Percentiles rank a stretch among this genome's conserved stretches.
Evolutionary conservation across 2,797 vertebrate genomes (phyloP).

Genomic region (Clarias fuscus): DNA sequence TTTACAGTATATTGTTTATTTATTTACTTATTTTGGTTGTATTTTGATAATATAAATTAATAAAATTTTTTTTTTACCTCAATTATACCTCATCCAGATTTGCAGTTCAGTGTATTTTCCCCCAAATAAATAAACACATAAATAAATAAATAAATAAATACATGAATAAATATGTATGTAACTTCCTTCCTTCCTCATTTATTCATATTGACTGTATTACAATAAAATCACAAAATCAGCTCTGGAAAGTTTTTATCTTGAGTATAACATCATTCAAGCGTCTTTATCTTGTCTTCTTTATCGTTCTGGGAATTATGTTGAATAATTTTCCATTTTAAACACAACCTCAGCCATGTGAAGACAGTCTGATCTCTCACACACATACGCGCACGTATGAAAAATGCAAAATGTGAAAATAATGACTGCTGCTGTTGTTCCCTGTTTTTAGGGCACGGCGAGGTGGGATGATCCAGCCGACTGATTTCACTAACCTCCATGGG

Average conservation of each 20-base stretch:
- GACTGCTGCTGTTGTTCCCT: constrained; percentile 14
- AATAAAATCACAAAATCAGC: not conserved
- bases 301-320: not conserved
- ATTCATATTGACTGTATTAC: not conserved
- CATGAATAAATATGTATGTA: not conserved
- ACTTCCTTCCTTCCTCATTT: not conserved
- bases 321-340: not conserved
- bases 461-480: constrained; percentile 73
- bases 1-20: not conserved
- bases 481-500: constrained; percentile 62
- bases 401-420: constrained; percentile 11
- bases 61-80: too few species aligned
- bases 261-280: not conserved
- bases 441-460: constrained; percentile 64
- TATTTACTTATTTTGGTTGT: not conserved
- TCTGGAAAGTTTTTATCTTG: not conserved
- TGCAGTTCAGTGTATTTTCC: not conserved
- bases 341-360: not conserved
- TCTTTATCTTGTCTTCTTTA: not conserved
- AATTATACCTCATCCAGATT: not conserved
- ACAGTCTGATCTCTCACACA: not conserved
- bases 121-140: too few species aligned
- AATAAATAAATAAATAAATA: not conserved
- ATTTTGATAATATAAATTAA: too few species aligned
- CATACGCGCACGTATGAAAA: not conserved